Conservation (phyloP, 2,797 vertebrate genomes). For the Sciaenops ocellatus region DNA sequence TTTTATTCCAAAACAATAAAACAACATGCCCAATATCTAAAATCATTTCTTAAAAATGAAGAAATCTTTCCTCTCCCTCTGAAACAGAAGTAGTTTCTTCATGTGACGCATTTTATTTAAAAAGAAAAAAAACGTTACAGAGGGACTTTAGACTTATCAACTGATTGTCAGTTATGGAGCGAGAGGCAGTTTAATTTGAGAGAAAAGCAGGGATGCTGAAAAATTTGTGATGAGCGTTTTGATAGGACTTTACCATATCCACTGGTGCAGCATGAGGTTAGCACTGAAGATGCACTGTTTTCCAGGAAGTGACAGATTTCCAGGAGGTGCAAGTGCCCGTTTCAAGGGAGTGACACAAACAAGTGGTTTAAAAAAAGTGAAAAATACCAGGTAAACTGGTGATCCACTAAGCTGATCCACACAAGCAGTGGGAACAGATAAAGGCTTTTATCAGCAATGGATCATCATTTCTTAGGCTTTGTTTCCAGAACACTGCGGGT, state of each 20-base stretch:
- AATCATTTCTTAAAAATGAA: not conserved
- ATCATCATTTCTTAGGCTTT: conserved; percentile 14
- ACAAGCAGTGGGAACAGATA: conserved; percentile 6
- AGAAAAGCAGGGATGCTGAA: not conserved
- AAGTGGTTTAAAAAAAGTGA: conserved; percentile 41
- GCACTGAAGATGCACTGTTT: conserved; percentile 42
- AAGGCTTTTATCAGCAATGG: conserved; percentile 22
- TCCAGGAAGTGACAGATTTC: conserved; percentile 48
- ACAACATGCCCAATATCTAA: no score
- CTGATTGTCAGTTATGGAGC: not conserved
- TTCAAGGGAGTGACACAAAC: conserved; percentile 49
- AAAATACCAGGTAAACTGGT: conserved; percentile 27
- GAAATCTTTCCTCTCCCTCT: not conserved
- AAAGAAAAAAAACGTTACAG: not conserved
- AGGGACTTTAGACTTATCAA: not conserved
- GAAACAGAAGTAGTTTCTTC: conserved; percentile 1
- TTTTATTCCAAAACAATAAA: not conserved
- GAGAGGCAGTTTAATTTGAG: not conserved
- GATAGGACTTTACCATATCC: conserved; percentile 22
- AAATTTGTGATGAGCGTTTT: not conserved
- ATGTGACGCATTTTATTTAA: not conserved
- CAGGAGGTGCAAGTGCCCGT: conserved; percentile 34
- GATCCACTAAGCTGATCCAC: conserved; percentile 1
- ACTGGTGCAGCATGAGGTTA: conserved; percentile 40
- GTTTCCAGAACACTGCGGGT: conserved; percentile 9